Conservation (phyloP, 2,888 invertebrate genomes). For the Drosophila mayaguana region DNA sequence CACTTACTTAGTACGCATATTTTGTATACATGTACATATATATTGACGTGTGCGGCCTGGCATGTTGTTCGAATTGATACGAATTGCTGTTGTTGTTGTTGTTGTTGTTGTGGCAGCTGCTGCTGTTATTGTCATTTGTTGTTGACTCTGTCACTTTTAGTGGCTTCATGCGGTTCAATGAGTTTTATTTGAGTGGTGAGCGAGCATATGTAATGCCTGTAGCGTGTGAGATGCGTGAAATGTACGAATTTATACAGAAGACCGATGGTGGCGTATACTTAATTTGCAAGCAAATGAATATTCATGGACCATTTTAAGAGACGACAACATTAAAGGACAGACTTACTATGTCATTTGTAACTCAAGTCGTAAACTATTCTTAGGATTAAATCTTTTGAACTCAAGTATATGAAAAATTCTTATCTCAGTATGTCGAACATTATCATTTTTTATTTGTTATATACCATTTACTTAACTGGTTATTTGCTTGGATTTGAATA, state of each 20-base stretch:
- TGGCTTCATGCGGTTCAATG: constrained; percentile 68
- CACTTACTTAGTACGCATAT: constrained; percentile 62
- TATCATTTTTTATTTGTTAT: neutral
- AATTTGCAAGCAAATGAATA: constrained; percentile 26
- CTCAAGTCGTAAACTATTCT: neutral
- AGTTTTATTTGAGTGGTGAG: constrained; percentile 47
- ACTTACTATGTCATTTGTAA: constrained; percentile 1
- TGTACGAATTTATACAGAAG: neutral
- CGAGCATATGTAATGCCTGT: constrained; percentile 31
- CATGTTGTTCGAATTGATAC: constrained; percentile 31
- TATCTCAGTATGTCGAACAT: neutral
- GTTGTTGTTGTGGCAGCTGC: constrained; percentile 17
- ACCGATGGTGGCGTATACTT: constrained; percentile 4
- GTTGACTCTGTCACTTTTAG: constrained; percentile 68
- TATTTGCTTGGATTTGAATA: neutral
- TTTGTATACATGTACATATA: constrained; percentile 36
- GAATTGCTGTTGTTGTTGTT: constrained; percentile 16
- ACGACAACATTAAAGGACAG: neutral
- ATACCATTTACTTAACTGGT: neutral
- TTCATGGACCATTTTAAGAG: constrained; percentile 14
- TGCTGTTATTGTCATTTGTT: constrained; percentile 11
- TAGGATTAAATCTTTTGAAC: neutral
- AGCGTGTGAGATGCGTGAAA: constrained; percentile 26
- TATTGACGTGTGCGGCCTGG: constrained; percentile 57
- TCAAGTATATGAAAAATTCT: neutral